Conservation (phyloP, 2,113 vertebrate species). For the Syngnathoides biaculeatus region DNA sequence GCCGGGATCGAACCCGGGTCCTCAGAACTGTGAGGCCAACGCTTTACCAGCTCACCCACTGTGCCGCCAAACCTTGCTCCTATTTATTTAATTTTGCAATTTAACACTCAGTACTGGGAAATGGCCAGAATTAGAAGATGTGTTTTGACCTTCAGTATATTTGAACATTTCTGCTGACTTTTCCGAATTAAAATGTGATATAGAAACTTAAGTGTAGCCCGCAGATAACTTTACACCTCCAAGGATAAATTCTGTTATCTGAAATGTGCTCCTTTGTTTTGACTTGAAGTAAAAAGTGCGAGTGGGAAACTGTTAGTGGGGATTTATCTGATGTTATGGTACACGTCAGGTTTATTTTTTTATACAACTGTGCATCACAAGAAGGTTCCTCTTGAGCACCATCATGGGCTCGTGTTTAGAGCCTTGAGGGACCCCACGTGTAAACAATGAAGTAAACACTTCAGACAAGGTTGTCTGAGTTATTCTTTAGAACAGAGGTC, state of each 20-base stretch:
- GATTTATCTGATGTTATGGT: neutral
- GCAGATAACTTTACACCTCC: neutral
- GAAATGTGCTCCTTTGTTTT: neutral
- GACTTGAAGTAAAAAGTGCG: conserved; percentile 5
- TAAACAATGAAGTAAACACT: conserved; percentile 20
- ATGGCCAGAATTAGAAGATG: no score
- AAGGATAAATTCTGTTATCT: conserved; percentile 2
- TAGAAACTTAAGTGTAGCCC: neutral
- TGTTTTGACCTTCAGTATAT: neutral
- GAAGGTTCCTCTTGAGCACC: conserved; percentile 12
- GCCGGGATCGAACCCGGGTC: no score
- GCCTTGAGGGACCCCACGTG: conserved; percentile 11
- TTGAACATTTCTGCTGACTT: neutral
- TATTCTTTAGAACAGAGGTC: neutral
- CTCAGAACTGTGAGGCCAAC: no score
- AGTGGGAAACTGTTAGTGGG: neutral
- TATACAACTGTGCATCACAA: conserved; percentile 7
- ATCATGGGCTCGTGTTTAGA: neutral
- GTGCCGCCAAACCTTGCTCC: no score
- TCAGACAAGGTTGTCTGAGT: neutral
- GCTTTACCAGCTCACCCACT: no score
- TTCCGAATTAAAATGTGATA: neutral
- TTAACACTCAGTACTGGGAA: neutral
- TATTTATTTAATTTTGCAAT: neutral
- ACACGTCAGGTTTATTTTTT: neutral